Evolutionary conservation across 2,888 invertebrate species (phyloP).

Genomic region (Rhaphigaster nebulosa): DNA sequence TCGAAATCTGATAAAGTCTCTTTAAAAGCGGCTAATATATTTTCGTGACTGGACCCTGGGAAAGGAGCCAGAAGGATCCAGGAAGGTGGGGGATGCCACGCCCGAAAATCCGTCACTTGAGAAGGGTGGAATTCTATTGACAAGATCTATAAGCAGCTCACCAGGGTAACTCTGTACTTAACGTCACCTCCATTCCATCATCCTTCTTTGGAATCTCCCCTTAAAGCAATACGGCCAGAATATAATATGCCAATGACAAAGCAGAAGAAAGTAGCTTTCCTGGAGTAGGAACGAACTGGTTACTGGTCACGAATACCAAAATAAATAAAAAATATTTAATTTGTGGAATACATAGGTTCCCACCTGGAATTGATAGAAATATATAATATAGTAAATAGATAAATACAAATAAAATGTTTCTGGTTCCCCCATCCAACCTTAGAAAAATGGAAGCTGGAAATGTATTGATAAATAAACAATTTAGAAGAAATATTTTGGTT

Average conservation of each 20-base stretch:
- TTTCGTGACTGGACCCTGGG: not conserved
- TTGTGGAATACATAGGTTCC: too few species aligned
- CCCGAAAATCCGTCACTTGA: not conserved
- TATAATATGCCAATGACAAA: not conserved
- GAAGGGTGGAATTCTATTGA: slow-evolving; percentile 28
- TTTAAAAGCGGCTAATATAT: not conserved
- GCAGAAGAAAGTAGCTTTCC: not conserved
- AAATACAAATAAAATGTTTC: too few species aligned
- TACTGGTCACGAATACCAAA: not conserved
- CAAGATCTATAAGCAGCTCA: slow-evolving; percentile 15
- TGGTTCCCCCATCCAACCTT: too few species aligned
- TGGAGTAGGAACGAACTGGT: not conserved
- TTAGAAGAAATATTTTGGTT: too few species aligned
- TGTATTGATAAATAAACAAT: too few species aligned
- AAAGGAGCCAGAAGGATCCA: not conserved
- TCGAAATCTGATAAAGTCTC: not conserved
- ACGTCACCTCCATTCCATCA: not conserved
- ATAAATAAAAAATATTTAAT: not conserved
- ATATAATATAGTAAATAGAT: too few species aligned
- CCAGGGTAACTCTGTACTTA: slow-evolving; percentile 1
- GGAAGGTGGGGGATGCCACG: not conserved
- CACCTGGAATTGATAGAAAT: too few species aligned
- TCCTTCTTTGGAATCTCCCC: not conserved
- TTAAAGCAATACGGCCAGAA: not conserved
- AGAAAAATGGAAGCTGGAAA: too few species aligned